Conservation (phyloP, 2,888 invertebrate species). For the Chrysopilus asiliformis region DNA sequence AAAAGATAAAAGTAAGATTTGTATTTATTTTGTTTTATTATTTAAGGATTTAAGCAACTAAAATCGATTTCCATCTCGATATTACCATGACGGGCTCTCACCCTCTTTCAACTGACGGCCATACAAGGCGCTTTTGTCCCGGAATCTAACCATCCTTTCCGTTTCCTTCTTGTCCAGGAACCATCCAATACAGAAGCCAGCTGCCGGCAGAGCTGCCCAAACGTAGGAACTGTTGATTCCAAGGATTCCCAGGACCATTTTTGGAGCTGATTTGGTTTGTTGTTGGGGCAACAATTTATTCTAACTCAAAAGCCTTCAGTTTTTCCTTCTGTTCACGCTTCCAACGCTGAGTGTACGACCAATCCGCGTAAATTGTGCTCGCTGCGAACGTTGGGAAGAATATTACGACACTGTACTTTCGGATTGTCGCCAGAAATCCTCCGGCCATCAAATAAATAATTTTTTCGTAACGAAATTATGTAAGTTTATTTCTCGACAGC, state of each 20-base stretch:
- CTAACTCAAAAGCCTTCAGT: slow-evolving; percentile 17
- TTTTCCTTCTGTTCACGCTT: slow-evolving; percentile 38
- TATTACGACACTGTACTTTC: slow-evolving; percentile 52
- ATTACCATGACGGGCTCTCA: slow-evolving; percentile 56
- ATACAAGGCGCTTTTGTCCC: slow-evolving; percentile 69
- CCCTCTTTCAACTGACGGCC: slow-evolving; percentile 50
- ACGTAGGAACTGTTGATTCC: slow-evolving; percentile 43
- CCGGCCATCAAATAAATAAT: slow-evolving; percentile 26
- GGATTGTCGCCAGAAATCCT: slow-evolving; percentile 34
- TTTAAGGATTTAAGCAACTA: no score
- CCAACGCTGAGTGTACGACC: slow-evolving; percentile 58
- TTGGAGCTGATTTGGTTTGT: no score
- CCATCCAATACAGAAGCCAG: slow-evolving; percentile 47
- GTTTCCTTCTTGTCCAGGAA: slow-evolving; percentile 56
- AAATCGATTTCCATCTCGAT: neutral
- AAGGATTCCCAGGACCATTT: slow-evolving; percentile 39
- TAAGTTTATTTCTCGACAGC: no score
- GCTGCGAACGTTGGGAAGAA: slow-evolving; percentile 49
- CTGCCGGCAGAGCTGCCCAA: slow-evolving; percentile 41
- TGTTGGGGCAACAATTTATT: no score
- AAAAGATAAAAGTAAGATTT: no score
- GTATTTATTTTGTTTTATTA: no score
- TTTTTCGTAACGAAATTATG: no score
- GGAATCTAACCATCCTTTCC: slow-evolving; percentile 53
- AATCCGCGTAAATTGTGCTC: slow-evolving; percentile 54